These are phyloP conservation scores for Bos indicus DNA, from an alignment of 2,113 vertebrate genomes.

Conservation along the genomic window DNA sequence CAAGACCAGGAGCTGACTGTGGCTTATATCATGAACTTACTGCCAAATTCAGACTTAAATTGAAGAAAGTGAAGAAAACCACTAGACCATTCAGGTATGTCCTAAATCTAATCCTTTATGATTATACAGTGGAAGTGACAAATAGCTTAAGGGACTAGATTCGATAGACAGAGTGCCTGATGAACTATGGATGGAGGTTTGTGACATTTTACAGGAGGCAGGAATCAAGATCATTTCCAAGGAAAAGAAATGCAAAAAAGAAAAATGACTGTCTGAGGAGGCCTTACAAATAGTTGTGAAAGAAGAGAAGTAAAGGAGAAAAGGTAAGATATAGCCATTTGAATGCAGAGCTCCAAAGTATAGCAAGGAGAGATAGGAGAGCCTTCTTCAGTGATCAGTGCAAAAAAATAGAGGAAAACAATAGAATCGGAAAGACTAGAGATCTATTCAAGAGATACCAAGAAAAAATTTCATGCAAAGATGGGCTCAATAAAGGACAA, in stretches of 20 bases:
- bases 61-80: too few relatives aligned
- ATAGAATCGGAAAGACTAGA: not conserved
- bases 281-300: not conserved
- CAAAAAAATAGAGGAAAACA: not conserved
- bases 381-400: not conserved
- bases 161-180: not conserved
- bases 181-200: not conserved
- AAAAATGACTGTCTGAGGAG: not conserved
- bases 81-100: too few relatives aligned
- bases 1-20: too few relatives aligned
- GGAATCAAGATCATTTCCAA: not conserved
- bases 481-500: not conserved
- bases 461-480: not conserved
- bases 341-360: not conserved
- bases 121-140: too few relatives aligned
- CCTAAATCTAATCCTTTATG: too few relatives aligned
- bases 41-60: too few relatives aligned
- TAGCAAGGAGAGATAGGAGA: not conserved
- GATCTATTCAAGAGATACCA: not conserved
- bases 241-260: not conserved
- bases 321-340: not conserved
- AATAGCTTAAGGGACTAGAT: too few relatives aligned
- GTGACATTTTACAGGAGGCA: not conserved
- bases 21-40: too few relatives aligned
- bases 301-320: not conserved